Percentiles rank a stretch among this genome's conserved stretches.
Conservation (phyloP, 2,113 vertebrate species). For the Meles meles region DNA sequence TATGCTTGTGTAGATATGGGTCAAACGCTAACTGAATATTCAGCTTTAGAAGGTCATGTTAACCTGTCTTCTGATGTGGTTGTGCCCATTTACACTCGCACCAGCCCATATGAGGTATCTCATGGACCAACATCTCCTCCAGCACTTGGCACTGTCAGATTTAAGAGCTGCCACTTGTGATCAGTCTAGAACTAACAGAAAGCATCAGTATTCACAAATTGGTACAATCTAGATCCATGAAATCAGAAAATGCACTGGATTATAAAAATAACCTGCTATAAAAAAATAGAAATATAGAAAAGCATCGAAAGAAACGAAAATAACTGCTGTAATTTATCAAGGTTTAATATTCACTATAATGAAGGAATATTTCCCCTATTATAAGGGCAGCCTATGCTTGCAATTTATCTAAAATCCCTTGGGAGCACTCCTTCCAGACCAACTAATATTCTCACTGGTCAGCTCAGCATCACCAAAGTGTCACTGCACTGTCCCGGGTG, state of each 20-base stretch:
- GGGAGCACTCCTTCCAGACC: not conserved
- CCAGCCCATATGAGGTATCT: not conserved
- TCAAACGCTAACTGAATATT: not conserved
- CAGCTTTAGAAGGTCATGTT: not conserved
- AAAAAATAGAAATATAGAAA: conserved; percentile 20
- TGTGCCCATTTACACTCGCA: not conserved
- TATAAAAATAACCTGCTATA: not conserved
- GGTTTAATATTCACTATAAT: not conserved
- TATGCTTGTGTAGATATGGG: not conserved
- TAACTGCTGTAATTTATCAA: not conserved
- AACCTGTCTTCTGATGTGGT: not conserved
- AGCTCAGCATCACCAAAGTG: not conserved
- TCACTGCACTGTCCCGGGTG: not conserved
- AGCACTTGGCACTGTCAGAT: not conserved
- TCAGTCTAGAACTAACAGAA: not conserved
- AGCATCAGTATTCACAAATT: not conserved
- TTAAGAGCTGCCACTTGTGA: not conserved
- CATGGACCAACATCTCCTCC: not conserved
- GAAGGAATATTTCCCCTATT: not conserved
- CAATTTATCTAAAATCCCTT: not conserved
- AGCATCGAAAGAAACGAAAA: not conserved
- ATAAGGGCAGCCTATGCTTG: not conserved
- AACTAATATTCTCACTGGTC: not conserved
- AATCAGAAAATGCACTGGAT: conserved; percentile 22
- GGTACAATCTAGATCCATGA: not conserved